These are phyloP conservation scores for Enteromius radiatus DNA, from an alignment of 2,797 vertebrate species.

Conservation along the genomic window DNA sequence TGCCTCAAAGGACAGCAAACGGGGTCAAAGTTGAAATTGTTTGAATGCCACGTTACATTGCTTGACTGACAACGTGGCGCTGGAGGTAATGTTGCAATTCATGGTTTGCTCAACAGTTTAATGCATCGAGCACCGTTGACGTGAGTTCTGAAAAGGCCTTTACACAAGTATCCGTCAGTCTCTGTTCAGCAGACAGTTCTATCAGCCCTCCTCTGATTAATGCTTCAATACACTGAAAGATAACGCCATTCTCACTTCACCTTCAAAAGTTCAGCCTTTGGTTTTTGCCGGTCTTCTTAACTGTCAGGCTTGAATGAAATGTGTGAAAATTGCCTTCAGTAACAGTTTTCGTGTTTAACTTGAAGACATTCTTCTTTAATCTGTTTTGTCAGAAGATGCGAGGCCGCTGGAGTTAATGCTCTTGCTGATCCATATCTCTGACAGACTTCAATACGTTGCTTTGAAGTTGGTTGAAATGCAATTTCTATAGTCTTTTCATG, in stretches of 20 bases:
- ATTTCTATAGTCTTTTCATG: slow-evolving; percentile 20
- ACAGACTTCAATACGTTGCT: slow-evolving; percentile 11
- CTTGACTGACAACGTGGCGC: neutral
- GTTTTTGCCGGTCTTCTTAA: neutral
- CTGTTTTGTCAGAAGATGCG: slow-evolving; percentile 1
- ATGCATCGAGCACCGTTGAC: neutral
- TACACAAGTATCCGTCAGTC: neutral
- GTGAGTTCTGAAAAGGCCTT: neutral
- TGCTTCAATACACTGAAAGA: neutral
- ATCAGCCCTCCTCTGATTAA: neutral
- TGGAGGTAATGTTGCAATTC: slow-evolving; percentile 8
- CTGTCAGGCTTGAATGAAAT: slow-evolving; percentile 14
- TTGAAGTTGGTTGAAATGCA: slow-evolving; percentile 39
- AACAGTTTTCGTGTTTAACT: slow-evolving; percentile 17
- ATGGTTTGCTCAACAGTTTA: neutral
- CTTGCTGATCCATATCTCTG: slow-evolving; percentile 27
- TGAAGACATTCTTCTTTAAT: slow-evolving; percentile 19
- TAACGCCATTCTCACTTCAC: slow-evolving; percentile 10
- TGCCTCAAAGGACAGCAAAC: neutral
- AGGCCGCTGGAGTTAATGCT: neutral
- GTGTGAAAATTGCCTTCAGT: slow-evolving; percentile 26
- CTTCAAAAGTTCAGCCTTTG: slow-evolving; percentile 15
- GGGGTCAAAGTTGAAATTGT: neutral
- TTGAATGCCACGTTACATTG: neutral
- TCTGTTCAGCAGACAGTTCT: neutral